Evolutionary conservation across 2,113 vertebrate genomes (phyloP).

Genomic region (Eolophus roseicapilla): DNA sequence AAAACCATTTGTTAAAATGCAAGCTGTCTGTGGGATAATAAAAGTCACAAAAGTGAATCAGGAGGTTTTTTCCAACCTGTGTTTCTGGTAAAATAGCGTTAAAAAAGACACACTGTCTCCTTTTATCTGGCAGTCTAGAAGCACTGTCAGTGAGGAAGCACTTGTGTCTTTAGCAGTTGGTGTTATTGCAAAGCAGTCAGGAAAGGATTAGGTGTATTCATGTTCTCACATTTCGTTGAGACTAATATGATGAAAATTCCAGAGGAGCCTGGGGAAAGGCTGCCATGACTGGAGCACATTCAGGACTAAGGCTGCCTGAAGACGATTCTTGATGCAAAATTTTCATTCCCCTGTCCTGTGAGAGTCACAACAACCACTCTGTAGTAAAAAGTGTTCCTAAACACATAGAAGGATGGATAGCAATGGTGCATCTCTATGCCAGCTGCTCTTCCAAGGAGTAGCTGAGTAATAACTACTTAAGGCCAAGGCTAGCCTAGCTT

Average conservation of each 20-base stretch:
- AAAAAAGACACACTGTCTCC: neutral
- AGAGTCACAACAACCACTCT: neutral
- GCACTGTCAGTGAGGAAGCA: neutral
- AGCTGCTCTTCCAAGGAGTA: neutral
- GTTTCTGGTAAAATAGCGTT: neutral
- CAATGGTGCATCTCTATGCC: neutral
- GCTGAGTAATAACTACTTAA: neutral
- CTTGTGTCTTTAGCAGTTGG: neutral
- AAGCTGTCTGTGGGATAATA: neutral
- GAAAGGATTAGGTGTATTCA: neutral
- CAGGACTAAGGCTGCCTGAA: neutral
- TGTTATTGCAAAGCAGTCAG: neutral
- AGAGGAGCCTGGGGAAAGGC: neutral
- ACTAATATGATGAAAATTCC: neutral
- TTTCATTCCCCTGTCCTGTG: neutral
- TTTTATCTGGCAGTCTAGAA: neutral
- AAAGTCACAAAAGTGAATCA: neutral
- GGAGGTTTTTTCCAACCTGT: neutral
- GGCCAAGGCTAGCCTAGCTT: neutral
- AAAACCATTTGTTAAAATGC: conserved; percentile 2
- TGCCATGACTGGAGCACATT: neutral
- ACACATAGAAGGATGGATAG: neutral
- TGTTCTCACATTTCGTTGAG: neutral
- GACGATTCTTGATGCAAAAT: neutral
- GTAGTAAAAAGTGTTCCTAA: neutral